Base-by-base conservation (phyloP, 2,888 invertebrate genomes). In the Ectropis crepuscularia region DNA sequence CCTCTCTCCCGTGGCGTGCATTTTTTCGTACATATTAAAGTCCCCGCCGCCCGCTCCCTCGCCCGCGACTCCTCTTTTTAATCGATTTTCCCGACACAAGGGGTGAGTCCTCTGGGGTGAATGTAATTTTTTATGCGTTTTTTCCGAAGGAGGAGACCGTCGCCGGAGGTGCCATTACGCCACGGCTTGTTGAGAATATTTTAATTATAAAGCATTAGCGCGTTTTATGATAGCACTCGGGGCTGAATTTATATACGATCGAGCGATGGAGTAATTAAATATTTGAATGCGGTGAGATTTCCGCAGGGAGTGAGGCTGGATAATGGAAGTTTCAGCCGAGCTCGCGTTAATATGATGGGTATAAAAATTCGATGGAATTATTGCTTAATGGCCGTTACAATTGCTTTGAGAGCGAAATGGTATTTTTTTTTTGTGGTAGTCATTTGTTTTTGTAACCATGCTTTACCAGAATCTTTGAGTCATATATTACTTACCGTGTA, bases 111-210 rank as follows among this genome's bases (percentile, higher is more conserved):
- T 92, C 91, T 90, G 90, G 92, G 92, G 92, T 92, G 92, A 93
- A 93, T 93, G 93, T 93, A 93, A 93, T 93, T 93, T 93, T 93
- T 93, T 93, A 93, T 93, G 93, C 92, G 92, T 92, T 90, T 90
- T 92, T 92, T 88, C 82, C 86, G 82, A 83, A 86, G 85, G 76
- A 86, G 86, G 86, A 88, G 88, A 89, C 88, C 85, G 90, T 88
- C 90, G 90, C 90, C 88, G 84, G 90, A 91, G 91, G 92, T 91
- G 92, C 93, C 92, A 93, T 93, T 93, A 93, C 92, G 90, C 88
- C 89, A 92, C 93, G 93, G 92, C 90, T 92, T 91, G 93, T 93
- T 93, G 93, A 90, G 92, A 92, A 93, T 92, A 92, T 93, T 93
- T 93, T 93, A 93, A 93, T 93, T 93, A 93, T 92, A 92, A 90